These are phyloP conservation scores for Ypsolopha scabrella DNA, from an alignment of 2,888 invertebrate species.

Conservation along the genomic window DNA sequence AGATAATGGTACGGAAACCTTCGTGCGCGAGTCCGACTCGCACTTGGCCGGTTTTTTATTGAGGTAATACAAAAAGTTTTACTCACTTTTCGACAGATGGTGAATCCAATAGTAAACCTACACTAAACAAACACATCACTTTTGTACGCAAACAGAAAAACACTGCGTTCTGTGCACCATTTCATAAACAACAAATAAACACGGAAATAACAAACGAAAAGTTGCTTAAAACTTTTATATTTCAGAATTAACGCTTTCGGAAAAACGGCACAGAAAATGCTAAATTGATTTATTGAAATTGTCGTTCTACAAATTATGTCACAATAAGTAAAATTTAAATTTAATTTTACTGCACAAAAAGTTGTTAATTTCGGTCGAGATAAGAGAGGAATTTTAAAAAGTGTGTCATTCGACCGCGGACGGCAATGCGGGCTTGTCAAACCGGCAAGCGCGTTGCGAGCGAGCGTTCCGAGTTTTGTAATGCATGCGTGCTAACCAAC, in stretches of 20 bases:
- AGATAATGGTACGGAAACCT: too few species aligned
- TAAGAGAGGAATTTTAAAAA: conserved; percentile 25
- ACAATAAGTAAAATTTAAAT: too few species aligned
- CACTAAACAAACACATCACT: conserved; percentile 52
- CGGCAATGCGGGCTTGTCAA: conserved; percentile 43
- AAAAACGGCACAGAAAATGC: background rate
- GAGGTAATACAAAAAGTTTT: background rate
- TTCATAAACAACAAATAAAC: conserved; percentile 17
- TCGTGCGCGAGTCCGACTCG: too few species aligned
- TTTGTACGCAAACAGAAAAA: conserved; percentile 25
- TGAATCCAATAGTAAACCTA: conserved; percentile 40
- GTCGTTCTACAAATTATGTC: too few species aligned
- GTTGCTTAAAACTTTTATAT: background rate
- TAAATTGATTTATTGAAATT: background rate
- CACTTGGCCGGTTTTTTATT: too few species aligned
- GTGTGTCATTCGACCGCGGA: conserved; percentile 39
- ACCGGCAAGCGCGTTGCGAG: conserved; percentile 12
- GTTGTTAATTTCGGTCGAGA: conserved; percentile 7
- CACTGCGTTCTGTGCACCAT: conserved; percentile 42
- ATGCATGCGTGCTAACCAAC: conserved; percentile 39
- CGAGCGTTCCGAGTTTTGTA: conserved; percentile 20
- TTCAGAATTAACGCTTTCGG: background rate
- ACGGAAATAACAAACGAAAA: conserved; percentile 16
- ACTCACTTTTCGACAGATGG: conserved; percentile 68
- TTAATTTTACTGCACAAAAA: background rate